Evolutionary conservation across 1,140 invertebrate species (phyloP).

Genomic region (Aricia agestis): DNA sequence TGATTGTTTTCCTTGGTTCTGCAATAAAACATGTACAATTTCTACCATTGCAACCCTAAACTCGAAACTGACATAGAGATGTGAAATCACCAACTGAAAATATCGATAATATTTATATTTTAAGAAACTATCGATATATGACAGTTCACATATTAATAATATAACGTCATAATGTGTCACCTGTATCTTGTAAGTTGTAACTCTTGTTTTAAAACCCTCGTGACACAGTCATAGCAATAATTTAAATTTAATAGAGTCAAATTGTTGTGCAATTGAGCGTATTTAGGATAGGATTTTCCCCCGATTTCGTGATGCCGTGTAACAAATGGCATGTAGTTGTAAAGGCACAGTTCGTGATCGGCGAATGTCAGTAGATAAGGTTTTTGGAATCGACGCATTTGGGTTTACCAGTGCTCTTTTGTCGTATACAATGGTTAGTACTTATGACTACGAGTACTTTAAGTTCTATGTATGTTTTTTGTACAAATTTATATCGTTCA

Average conservation of each 20-base stretch:
- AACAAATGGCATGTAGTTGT: slow-evolving; percentile 62
- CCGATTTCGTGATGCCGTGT: slow-evolving; percentile 56
- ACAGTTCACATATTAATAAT: too few species aligned
- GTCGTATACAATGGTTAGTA: background rate
- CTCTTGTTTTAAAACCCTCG: background rate
- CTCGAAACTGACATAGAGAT: background rate
- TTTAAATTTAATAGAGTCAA: background rate
- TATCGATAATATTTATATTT: background rate
- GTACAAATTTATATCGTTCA: too few species aligned
- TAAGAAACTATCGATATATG: too few species aligned
- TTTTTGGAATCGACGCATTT: slow-evolving; percentile 48
- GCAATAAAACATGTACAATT: too few species aligned
- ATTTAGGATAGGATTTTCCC: slow-evolving; percentile 38
- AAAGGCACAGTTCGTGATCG: slow-evolving; percentile 68
- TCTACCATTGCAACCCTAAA: too few species aligned
- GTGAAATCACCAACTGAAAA: background rate
- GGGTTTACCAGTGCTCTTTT: slow-evolving; percentile 44
- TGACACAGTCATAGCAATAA: background rate
- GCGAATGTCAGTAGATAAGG: slow-evolving; percentile 44
- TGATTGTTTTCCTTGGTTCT: too few species aligned
- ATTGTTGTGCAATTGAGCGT: background rate
- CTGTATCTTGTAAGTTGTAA: too few species aligned
- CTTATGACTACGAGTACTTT: too few species aligned
- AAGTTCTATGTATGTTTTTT: too few species aligned
- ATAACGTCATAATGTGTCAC: too few species aligned